Evolutionary conservation across 2,113 vertebrate genomes (phyloP).

Genomic region (Menura novaehollandiae): DNA sequence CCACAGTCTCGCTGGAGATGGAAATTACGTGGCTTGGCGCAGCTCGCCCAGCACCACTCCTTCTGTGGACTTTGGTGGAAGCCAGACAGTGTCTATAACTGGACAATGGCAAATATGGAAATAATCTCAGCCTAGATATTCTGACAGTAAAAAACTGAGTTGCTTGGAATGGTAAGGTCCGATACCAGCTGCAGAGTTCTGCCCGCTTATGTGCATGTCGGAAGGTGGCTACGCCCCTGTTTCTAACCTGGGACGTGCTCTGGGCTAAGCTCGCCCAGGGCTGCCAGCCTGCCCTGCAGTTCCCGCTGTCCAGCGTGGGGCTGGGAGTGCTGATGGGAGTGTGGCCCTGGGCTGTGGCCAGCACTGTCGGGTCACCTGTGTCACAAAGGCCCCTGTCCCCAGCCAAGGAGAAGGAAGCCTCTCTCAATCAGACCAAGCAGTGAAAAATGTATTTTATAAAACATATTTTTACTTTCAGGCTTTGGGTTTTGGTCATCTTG

Average conservation of each 20-base stretch:
- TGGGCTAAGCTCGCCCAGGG: background rate
- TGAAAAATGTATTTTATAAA: background rate
- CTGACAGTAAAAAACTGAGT: background rate
- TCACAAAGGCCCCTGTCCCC: background rate
- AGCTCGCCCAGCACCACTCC: background rate
- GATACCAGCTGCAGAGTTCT: background rate
- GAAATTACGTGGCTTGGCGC: background rate
- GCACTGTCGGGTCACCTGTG: rapidly evolving
- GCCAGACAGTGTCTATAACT: background rate
- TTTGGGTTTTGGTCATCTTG: slow-evolving; percentile 6
- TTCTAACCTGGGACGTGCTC: background rate
- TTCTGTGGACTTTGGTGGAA: background rate
- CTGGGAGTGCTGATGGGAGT: background rate
- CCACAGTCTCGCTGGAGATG: background rate
- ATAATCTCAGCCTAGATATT: background rate
- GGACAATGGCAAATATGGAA: background rate
- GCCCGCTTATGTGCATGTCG: background rate
- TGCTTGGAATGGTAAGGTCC: background rate
- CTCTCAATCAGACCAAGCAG: background rate
- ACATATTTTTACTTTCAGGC: slow-evolving; percentile 19
- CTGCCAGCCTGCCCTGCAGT: background rate
- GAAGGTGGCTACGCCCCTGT: background rate
- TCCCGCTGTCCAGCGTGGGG: rapidly evolving
- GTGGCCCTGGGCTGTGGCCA: too few relatives aligned
- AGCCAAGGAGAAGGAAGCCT: background rate